These are phyloP conservation scores for Chelidonichthys spinosus DNA, from an alignment of 2,797 vertebrate species.

Conservation along the genomic window DNA sequence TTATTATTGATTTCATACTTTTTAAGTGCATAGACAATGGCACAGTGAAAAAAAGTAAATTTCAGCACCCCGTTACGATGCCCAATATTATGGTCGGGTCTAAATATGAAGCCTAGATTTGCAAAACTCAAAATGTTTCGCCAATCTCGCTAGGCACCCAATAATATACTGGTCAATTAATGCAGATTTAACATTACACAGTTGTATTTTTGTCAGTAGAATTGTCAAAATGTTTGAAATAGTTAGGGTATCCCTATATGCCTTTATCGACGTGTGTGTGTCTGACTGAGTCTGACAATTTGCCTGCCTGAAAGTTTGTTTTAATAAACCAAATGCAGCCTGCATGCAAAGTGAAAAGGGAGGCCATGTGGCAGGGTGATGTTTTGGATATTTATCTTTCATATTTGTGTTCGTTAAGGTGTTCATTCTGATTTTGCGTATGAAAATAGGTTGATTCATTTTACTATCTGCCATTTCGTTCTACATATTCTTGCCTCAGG, in stretches of 20 bases:
- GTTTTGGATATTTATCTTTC: background rate
- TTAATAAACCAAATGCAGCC: background rate
- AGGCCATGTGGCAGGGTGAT: background rate
- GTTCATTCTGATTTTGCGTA: background rate
- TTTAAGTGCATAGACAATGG: too few species aligned
- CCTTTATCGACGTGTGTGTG: background rate
- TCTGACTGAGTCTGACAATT: background rate
- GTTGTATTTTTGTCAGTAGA: background rate
- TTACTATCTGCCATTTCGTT: constrained; percentile 1
- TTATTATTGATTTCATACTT: too few species aligned
- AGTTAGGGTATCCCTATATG: background rate
- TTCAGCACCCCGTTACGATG: too few species aligned
- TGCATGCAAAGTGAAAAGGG: constrained; percentile 27
- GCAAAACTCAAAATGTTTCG: background rate
- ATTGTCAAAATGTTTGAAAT: background rate
- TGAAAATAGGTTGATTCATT: constrained; percentile 13
- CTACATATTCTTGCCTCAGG: background rate
- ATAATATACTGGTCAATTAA: background rate
- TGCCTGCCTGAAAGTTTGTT: too few species aligned
- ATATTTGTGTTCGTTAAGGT: background rate
- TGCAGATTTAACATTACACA: background rate
- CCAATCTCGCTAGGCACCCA: background rate
- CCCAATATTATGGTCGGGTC: background rate
- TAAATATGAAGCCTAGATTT: background rate
- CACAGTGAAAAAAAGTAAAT: too few species aligned